Evolutionary conservation across 37 sponge, comb jelly and placozoan species (phyloP), one percentile per base, ranked within the genome.

Genomic region (Chondrosia reniformis): DNA sequence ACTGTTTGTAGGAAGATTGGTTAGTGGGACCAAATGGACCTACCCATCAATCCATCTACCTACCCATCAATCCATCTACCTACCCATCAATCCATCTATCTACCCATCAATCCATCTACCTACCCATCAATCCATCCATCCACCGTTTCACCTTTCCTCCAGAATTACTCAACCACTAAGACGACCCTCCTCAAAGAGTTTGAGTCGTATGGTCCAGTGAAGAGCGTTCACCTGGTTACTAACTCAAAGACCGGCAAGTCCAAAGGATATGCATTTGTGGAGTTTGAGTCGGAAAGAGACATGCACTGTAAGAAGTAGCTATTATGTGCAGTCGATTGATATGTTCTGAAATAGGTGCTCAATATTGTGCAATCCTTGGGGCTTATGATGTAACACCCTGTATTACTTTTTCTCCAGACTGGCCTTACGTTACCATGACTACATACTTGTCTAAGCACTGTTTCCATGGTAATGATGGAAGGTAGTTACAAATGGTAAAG

Each of bases 201-300:
- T 80, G 99, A 98, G 49, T 58, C 43, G n/a, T 95, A 89, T 81
- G 99, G 99, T 2, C 83, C 91, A 21, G 82, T 98, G 63, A 92
- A 87, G 67, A 80, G 52, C 58, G 97, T 96, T 63, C 46, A 65
- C 46, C 79, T 95, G 76, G 82, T 97, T 17, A 76, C 59, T 2
- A 74, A 84, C 13, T 32, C 56, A 21, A 74, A 63, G 49, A 80
- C 61, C 30, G 89, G 83, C 39, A 98, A 98, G 61, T 89, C 96
- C 19, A 80, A 94, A 13, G 99, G 99, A 7, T 98, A 98, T 77
- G 93, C 93, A 3, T 98, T 98, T 69, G 80, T 98, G 57, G 95
- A 95, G 81, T 98, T 83, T 62, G 99, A 98, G 41, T 79, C 85
- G 19, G 96, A 95, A 83, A 74, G 93, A 49, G 99, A 95, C 67